Evolutionary conservation across 2,113 vertebrate genomes (phyloP).

Genomic region (Notarius lentiginosus): DNA sequence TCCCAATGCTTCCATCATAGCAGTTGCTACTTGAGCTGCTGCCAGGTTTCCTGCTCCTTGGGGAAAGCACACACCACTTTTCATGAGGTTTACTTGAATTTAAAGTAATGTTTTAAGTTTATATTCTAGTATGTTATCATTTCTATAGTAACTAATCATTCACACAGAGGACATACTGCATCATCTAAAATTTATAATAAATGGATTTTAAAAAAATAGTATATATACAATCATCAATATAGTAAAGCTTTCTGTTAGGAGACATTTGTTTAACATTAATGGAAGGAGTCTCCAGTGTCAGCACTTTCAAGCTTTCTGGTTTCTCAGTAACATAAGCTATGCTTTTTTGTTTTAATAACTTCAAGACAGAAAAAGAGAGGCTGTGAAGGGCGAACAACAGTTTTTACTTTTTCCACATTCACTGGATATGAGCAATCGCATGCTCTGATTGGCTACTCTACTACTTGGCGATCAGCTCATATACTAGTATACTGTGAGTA

Average conservation of each 20-base stretch:
- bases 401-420: too few relatives aligned
- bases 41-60: constrained; percentile 58
- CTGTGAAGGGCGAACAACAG: not conserved
- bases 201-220: too few relatives aligned
- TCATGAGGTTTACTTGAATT: not conserved
- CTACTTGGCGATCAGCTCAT: too few relatives aligned
- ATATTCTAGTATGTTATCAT: not conserved
- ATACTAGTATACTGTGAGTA: too few relatives aligned
- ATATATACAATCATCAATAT: not conserved
- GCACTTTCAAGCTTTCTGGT: not conserved
- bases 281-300: not conserved
- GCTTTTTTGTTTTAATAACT: not conserved
- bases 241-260: not conserved
- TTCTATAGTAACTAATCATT: not conserved
- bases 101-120: not conserved
- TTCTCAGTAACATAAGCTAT: not conserved
- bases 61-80: constrained; percentile 8
- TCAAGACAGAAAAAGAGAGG: not conserved
- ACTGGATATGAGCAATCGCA: too few relatives aligned
- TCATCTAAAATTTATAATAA: not conserved
- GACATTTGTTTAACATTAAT: not conserved
- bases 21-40: constrained; percentile 49
- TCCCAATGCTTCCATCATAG: constrained; percentile 57
- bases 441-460: too few relatives aligned
- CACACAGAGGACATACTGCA: not conserved